Conservation (phyloP, 1,140 invertebrate genomes). For the Halictus rubicundus region DNA sequence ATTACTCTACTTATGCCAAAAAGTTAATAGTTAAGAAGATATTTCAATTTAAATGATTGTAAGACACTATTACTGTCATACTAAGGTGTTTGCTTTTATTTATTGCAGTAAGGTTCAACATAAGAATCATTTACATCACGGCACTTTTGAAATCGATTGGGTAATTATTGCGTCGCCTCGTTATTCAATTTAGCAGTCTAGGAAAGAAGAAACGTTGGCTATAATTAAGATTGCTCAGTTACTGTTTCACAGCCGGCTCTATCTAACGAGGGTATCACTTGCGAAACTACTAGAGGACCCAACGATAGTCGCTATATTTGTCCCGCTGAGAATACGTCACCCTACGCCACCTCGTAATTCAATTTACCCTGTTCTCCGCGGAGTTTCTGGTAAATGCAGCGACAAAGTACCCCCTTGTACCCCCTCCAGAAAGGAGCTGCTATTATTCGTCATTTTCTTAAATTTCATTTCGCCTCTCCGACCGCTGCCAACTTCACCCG, state of each 20-base stretch:
- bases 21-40: no score
- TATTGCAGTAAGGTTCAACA: no score
- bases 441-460: neutral
- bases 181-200: no score
- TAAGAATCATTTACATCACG: no score
- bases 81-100: no score
- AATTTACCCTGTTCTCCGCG: slow-evolving; percentile 47
- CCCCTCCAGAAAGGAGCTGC: neutral
- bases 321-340: slow-evolving; percentile 1
- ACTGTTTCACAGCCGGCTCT: neutral
- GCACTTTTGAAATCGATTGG: no score
- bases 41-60: no score
- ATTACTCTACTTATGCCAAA: no score
- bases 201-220: no score
- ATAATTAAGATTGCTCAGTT: no score
- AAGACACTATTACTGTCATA: no score
- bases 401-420: neutral
- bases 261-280: neutral
- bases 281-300: neutral
- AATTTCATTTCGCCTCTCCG: neutral
- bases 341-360: slow-evolving; percentile 14
- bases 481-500: neutral
- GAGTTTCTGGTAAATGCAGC: slow-evolving; percentile 7
- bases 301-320: neutral
- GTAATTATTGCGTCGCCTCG: no score